phyloP scores from a whole-genome alignment of 2,113 vertebrate species.

The Rafetus swinhoei region DNA sequence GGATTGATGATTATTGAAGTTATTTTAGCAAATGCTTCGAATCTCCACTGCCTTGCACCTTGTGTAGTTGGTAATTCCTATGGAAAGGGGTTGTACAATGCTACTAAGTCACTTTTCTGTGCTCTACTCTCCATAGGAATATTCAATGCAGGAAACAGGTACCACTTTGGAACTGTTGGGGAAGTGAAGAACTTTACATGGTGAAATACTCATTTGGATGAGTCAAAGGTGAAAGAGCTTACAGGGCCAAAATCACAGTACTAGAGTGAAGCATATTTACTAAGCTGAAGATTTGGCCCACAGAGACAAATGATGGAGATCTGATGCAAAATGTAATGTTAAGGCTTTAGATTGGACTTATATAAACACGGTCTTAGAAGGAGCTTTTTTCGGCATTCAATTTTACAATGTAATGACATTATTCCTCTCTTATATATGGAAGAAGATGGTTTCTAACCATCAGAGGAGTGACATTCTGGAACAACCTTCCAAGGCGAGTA shows the following conservation, averaged over 20 bases:
- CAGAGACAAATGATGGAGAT: background rate
- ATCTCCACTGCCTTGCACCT: background rate
- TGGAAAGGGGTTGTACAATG: background rate
- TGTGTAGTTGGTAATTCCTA: accelerated
- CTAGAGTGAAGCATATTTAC: background rate
- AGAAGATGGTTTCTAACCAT: background rate
- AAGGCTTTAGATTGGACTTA: background rate
- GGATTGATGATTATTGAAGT: background rate
- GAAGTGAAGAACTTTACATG: background rate
- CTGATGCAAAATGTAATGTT: background rate
- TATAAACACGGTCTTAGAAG: background rate
- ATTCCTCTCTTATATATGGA: background rate
- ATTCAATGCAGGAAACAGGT: background rate
- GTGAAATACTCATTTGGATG: background rate
- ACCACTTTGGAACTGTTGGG: background rate
- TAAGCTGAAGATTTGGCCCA: background rate
- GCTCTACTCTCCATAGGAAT: background rate
- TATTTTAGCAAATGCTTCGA: background rate
- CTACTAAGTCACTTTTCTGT: background rate
- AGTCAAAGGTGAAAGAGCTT: background rate
- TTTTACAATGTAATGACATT: background rate
- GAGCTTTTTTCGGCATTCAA: background rate
- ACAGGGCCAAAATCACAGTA: background rate
- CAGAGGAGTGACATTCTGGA: background rate
- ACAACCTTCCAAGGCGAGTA: background rate